Percentiles rank a stretch among this genome's conserved stretches.
Evolutionary conservation across 1,140 invertebrate species (phyloP).

Genomic region (Pseudoatta argentina): DNA sequence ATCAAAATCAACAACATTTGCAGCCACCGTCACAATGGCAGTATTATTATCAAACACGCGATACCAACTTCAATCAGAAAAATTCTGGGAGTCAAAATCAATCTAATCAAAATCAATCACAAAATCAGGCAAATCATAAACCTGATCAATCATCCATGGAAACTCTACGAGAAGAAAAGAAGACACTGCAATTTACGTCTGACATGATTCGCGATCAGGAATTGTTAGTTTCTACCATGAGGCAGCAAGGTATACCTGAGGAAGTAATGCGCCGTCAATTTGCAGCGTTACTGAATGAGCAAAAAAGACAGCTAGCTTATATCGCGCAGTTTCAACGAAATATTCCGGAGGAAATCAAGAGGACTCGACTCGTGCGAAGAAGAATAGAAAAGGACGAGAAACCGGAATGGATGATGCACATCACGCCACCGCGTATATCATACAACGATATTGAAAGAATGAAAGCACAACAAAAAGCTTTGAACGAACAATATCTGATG

Average conservation of each 20-base stretch:
- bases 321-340: conserved; percentile 58
- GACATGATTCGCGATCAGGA: conserved; percentile 82
- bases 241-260: conserved; percentile 78
- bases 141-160: background rate
- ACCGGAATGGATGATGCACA: conserved; percentile 81
- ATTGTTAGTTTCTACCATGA: conserved; percentile 76
- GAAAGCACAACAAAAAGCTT: conserved; percentile 8
- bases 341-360: conserved; percentile 11
- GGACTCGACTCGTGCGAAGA: background rate
- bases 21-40: background rate
- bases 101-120: background rate
- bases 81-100: background rate
- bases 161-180: background rate
- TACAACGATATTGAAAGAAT: conserved; percentile 72
- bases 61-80: background rate
- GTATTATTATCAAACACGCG: conserved; percentile 5
- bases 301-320: conserved; percentile 77
- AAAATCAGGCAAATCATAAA: background rate
- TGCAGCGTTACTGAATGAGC: conserved; percentile 79
- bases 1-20: conserved; percentile 24
- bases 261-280: conserved; percentile 81
- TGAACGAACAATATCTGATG: background rate
- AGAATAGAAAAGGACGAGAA: conserved; percentile 71
- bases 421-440: conserved; percentile 78
- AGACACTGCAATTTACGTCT: conserved; percentile 71